Conservation (phyloP, 2,113 vertebrate genomes). For the Petrocephalus microphthalmus region DNA sequence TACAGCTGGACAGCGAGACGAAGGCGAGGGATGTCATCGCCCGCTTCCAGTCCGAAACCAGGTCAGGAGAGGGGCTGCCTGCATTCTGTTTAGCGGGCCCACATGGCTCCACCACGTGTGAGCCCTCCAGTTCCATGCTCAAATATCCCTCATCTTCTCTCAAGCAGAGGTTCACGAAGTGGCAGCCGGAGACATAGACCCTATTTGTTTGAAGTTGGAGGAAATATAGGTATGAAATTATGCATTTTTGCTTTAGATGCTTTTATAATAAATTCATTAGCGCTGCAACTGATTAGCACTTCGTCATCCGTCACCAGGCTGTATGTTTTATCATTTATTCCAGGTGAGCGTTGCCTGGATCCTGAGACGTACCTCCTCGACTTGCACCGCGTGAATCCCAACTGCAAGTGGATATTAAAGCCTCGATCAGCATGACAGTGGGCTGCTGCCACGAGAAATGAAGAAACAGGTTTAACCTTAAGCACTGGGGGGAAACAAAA, state of each 20-base stretch:
- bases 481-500: background rate
- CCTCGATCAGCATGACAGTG: slow-evolving; percentile 61
- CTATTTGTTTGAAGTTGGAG: slow-evolving; percentile 78
- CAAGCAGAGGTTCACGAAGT: slow-evolving; percentile 28
- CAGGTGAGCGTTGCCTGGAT: slow-evolving; percentile 87
- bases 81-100: background rate
- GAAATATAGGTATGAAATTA: slow-evolving; percentile 73
- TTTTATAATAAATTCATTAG: background rate
- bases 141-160: background rate
- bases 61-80: slow-evolving; percentile 48
- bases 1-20: slow-evolving; percentile 78
- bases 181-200: slow-evolving; percentile 59
- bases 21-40: slow-evolving; percentile 79
- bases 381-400: slow-evolving; percentile 80
- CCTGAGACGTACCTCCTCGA: slow-evolving; percentile 78
- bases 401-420: slow-evolving; percentile 90
- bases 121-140: background rate
- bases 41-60: slow-evolving; percentile 76
- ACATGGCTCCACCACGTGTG: background rate
- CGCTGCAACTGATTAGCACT: background rate
- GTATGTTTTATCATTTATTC: slow-evolving; percentile 18
- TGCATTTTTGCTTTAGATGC: background rate
- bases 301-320: background rate
- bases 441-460: background rate
- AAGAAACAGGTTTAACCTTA: background rate